phyloP scores from a whole-genome alignment of 2,113 vertebrate species.

The Xenopus laevis region DNA sequence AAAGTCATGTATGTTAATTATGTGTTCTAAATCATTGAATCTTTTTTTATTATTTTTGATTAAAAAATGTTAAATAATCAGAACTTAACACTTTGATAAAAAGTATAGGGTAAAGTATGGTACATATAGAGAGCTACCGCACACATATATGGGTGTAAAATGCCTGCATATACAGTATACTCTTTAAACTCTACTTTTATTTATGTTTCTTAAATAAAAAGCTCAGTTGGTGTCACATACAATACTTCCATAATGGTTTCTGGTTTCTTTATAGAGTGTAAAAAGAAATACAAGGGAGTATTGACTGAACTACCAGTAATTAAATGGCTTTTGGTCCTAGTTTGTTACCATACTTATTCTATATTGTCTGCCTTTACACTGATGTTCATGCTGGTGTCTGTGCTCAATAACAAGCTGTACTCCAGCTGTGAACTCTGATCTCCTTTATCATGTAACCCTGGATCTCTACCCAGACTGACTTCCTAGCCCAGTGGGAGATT shows the following conservation, averaged over 20 bases:
- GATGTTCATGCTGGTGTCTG: background rate
- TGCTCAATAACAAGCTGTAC: conserved; percentile 39
- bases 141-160: too few relatives aligned
- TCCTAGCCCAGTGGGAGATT: background rate
- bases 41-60: too few relatives aligned
- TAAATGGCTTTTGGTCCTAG: background rate
- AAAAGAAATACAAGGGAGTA: background rate
- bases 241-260: background rate
- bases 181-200: background rate
- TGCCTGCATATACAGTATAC: too few relatives aligned
- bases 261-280: background rate
- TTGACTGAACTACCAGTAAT: background rate
- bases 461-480: background rate
- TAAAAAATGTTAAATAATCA: too few relatives aligned
- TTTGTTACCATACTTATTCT: background rate
- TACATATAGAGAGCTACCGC: too few relatives aligned
- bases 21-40: too few relatives aligned
- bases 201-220: background rate
- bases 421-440: conserved; percentile 30
- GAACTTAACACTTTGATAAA: too few relatives aligned
- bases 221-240: background rate
- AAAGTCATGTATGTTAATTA: too few relatives aligned
- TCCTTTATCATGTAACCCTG: conserved; percentile 12
- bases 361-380: accelerated
- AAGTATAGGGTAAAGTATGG: too few relatives aligned